phyloP scores from a whole-genome alignment of 2,797 vertebrate species.

The Thalassophryne amazonica region DNA sequence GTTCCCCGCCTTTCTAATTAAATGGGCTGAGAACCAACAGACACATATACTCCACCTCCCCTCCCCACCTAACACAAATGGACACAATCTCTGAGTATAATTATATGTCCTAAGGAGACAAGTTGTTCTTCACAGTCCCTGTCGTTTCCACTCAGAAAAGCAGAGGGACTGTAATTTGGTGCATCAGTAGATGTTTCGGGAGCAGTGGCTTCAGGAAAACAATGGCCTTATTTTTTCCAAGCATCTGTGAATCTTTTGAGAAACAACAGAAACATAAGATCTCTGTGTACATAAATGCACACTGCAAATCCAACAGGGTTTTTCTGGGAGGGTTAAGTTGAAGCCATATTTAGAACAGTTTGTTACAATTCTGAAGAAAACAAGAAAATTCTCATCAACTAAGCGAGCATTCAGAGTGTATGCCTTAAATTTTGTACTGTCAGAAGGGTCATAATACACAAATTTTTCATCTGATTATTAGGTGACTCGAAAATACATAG shows the following conservation, averaged over 20 bases:
- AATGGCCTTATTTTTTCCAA: conserved; percentile 10
- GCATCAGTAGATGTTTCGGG: conserved; percentile 52
- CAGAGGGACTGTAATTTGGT: conserved; percentile 46
- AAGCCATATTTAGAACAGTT: background rate
- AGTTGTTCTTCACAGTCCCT: conserved; percentile 14
- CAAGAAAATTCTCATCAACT: background rate
- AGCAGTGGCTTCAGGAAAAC: conserved; percentile 33
- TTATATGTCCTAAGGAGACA: conserved; percentile 43
- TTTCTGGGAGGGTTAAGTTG: background rate
- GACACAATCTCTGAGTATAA: conserved; percentile 48
- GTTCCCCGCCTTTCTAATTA: conserved; percentile 40
- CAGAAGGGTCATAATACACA: too few species aligned
- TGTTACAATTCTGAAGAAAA: background rate
- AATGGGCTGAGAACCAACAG: conserved; percentile 30
- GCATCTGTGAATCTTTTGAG: background rate
- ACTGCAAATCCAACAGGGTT: too few species aligned
- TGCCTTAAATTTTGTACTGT: too few species aligned
- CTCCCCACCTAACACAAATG: conserved; percentile 27
- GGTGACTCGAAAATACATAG: too few species aligned
- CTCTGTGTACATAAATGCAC: too few species aligned
- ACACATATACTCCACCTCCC: conserved; percentile 14
- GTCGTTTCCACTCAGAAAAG: conserved; percentile 19
- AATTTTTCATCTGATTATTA: too few species aligned
- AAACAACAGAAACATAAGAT: background rate
- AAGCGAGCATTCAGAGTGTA: background rate